A percentile compares a stretch with the other conserved stretches of the same genome.
Conservation (phyloP, 2,888 invertebrate species). For the Cyclophora punctaria region DNA sequence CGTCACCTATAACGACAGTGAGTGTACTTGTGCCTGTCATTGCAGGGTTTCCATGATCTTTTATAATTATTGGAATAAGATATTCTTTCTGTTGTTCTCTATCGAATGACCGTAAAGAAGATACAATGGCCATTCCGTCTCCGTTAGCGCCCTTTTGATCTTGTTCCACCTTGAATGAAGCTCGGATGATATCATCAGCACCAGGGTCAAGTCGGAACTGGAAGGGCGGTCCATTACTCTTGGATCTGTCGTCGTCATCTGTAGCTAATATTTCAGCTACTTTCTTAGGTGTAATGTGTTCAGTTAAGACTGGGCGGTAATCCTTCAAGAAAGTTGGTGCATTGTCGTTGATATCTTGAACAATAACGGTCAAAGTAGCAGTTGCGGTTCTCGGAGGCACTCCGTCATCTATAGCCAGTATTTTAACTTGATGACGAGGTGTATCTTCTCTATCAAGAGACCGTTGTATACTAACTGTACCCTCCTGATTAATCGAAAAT, state of each 20-base stretch:
- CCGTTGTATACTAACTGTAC: conserved; percentile 94
- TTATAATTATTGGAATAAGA: conserved; percentile 96
- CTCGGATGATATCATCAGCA: conserved; percentile 93
- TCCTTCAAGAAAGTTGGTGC: conserved; percentile 95
- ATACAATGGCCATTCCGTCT: conserved; percentile 98
- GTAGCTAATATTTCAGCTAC: conserved; percentile 95
- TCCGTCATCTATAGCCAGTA: conserved; percentile 95
- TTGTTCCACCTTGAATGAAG: conserved; percentile 97
- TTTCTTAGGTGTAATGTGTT: conserved; percentile 93
- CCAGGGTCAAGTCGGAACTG: conserved; percentile 94
- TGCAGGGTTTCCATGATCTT: conserved; percentile 96
- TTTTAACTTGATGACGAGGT: conserved; percentile 96
- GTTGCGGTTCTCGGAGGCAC: conserved; percentile 95
- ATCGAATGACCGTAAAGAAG: conserved; percentile 93
- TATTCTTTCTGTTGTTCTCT: conserved; percentile 97
- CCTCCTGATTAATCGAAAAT: conserved; percentile 95
- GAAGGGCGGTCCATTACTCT: conserved; percentile 98
- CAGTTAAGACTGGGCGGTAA: conserved; percentile 93
- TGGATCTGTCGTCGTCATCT: conserved; percentile 94
- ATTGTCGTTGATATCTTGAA: conserved; percentile 96
- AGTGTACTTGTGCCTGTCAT: conserved; percentile 97
- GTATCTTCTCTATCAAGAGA: conserved; percentile 95
- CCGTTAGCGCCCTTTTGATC: conserved; percentile 98
- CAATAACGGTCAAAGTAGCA: conserved; percentile 93
- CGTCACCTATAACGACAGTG: conserved; percentile 97